Evolutionary conservation across 2,888 invertebrate genomes (phyloP).

Genomic region (Coleophora flavipennella): DNA sequence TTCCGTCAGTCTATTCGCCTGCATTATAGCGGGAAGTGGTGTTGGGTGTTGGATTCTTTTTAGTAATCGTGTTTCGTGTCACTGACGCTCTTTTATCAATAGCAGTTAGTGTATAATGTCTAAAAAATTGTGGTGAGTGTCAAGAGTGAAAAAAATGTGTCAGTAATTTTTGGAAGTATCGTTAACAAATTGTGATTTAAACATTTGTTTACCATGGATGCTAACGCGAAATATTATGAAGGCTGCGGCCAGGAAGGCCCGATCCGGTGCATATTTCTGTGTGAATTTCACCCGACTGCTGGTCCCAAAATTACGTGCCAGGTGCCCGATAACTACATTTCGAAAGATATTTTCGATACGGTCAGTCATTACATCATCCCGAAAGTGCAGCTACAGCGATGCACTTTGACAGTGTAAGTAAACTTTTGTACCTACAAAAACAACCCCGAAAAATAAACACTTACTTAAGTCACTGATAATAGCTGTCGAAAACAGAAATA

Average conservation of each 20-base stretch:
- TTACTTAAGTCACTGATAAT: slow-evolving; percentile 1
- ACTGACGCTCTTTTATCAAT: too few relatives aligned
- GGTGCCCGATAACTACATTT: slow-evolving; percentile 84
- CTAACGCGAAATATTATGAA: slow-evolving; percentile 64
- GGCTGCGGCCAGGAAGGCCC: slow-evolving; percentile 78
- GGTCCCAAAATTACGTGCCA: slow-evolving; percentile 86
- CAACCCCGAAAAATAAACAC: not conserved
- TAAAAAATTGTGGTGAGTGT: too few relatives aligned
- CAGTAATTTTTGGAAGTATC: slow-evolving; percentile 14
- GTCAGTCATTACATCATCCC: slow-evolving; percentile 89
- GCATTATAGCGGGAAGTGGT: too few relatives aligned
- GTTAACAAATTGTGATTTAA: slow-evolving; percentile 9
- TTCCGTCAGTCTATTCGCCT: too few relatives aligned
- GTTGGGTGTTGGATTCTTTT: too few relatives aligned
- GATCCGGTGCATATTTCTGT: slow-evolving; percentile 84
- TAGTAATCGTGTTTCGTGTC: too few relatives aligned
- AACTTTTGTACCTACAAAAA: not conserved
- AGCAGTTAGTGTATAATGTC: too few relatives aligned
- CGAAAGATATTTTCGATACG: slow-evolving; percentile 86
- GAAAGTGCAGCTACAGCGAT: slow-evolving; percentile 83
- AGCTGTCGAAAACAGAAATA: too few relatives aligned
- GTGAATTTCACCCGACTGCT: slow-evolving; percentile 82
- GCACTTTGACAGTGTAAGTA: slow-evolving; percentile 85
- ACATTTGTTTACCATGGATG: slow-evolving; percentile 50
- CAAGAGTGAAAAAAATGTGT: too few relatives aligned